Percentiles rank a stretch among this genome's conserved stretches.
These are phyloP conservation scores for Bembecia ichneumoniformis DNA, from an alignment of 2,888 invertebrate species.

Conservation along the genomic window DNA sequence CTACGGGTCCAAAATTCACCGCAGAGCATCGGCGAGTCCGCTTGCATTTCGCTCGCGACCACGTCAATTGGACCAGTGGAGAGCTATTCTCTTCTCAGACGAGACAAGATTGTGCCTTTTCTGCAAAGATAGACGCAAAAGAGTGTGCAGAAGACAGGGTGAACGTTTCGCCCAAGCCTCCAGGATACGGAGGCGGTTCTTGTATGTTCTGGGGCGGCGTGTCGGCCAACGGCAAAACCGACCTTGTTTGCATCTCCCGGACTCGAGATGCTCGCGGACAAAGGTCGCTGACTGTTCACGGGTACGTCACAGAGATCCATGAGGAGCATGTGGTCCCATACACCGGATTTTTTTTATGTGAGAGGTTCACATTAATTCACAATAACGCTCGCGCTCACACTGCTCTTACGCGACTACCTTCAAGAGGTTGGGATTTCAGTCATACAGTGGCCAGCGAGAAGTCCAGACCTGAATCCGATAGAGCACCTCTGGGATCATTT, in stretches of 20 bases:
- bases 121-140: constrained; percentile 12
- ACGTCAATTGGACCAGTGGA: no score
- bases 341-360: not conserved
- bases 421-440: not conserved
- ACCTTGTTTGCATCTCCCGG: constrained; percentile 8
- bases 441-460: no score
- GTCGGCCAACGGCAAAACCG: constrained; percentile 8
- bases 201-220: constrained; percentile 2
- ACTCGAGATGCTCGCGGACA: constrained; percentile 5
- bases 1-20: constrained; percentile 7
- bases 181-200: no score
- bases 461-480: no score
- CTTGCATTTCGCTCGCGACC: no score
- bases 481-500: no score
- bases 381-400: not conserved
- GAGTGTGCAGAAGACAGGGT: constrained; percentile 10
- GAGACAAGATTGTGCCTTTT: constrained; percentile 9
- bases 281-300: constrained; percentile 2
- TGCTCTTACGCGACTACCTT: not conserved
- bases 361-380: no score
- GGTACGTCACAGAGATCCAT: not conserved
- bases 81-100: no score
- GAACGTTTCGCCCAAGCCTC: not conserved
- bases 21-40: constrained; percentile 7
- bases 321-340: not conserved